phyloP scores from a whole-genome alignment of 1,140 invertebrate genomes.

The Formica exsecta region DNA sequence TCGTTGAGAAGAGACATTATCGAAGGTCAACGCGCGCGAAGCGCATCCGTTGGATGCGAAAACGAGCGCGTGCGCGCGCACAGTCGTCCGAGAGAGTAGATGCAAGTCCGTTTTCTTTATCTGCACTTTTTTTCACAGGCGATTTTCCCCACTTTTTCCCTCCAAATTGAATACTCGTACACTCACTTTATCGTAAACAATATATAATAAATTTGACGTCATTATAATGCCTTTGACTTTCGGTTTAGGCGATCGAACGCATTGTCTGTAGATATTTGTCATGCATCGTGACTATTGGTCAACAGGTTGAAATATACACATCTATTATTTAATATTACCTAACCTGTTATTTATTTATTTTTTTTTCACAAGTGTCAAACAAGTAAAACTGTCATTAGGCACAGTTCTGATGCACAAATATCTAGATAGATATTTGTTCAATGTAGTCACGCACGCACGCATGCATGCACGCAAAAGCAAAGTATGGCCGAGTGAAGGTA shows the following conservation, averaged over 20 bases:
- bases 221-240: too few species aligned
- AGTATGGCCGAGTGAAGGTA: not conserved
- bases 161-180: too few species aligned
- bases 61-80: not conserved
- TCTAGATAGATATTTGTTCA: not conserved
- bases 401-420: not conserved
- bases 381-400: not conserved
- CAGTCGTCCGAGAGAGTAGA: not conserved
- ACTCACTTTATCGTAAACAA: too few species aligned
- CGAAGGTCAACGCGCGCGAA: constrained; percentile 68
- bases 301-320: too few species aligned
- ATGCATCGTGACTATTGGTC: too few species aligned
- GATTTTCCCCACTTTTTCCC: not conserved
- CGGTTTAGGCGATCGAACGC: too few species aligned
- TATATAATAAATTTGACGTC: too few species aligned
- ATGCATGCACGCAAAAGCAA: not conserved
- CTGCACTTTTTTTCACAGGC: not conserved
- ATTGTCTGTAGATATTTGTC: too few species aligned
- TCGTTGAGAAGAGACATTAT: constrained; percentile 29
- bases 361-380: not conserved
- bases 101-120: not conserved
- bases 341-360: not conserved
- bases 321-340: not conserved
- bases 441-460: not conserved
- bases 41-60: constrained; percentile 59